These are phyloP conservation scores for Drosophila affinis DNA, from an alignment of 2,888 invertebrate species.

Conservation along the genomic window DNA sequence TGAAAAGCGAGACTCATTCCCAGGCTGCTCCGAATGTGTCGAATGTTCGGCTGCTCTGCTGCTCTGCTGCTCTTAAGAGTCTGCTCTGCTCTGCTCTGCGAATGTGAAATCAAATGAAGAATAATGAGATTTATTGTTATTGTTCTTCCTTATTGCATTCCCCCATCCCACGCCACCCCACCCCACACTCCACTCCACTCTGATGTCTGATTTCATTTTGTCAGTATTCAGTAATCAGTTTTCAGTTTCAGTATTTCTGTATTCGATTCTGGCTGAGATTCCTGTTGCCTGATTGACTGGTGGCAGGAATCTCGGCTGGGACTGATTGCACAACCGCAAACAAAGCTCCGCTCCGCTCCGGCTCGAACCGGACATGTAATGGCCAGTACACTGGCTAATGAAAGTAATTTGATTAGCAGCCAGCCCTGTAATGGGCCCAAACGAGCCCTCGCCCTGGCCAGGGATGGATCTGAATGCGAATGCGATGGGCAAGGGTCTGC, in stretches of 20 bases:
- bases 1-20: conserved; percentile 47
- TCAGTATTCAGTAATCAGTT: conserved; percentile 15
- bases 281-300: conserved; percentile 30
- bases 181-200: too few relatives aligned
- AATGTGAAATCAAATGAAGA: conserved; percentile 75
- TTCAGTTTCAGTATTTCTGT: not conserved
- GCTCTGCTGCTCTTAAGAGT: conserved; percentile 26
- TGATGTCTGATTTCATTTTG: conserved; percentile 48
- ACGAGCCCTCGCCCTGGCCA: conserved; percentile 4
- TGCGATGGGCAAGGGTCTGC: not conserved
- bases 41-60: not conserved
- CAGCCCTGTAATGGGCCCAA: conserved; percentile 9
- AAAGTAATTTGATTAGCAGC: conserved; percentile 60
- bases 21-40: not conserved
- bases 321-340: conserved; percentile 9
- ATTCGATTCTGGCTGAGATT: conserved; percentile 11
- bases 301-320: conserved; percentile 22
- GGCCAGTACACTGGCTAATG: conserved; percentile 33
- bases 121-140: conserved; percentile 69
- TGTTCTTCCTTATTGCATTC: conserved; percentile 46
- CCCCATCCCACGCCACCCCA: not conserved
- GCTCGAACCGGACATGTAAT: not conserved
- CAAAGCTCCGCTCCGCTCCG: conserved; percentile 1
- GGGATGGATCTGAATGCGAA: not conserved
- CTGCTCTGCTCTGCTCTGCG: conserved; percentile 48